Percentiles rank a stretch among this genome's conserved stretches.
These are phyloP conservation scores for Acrobeloides nanus DNA, from an alignment of 2,888 invertebrate genomes.

Conservation along the genomic window DNA sequence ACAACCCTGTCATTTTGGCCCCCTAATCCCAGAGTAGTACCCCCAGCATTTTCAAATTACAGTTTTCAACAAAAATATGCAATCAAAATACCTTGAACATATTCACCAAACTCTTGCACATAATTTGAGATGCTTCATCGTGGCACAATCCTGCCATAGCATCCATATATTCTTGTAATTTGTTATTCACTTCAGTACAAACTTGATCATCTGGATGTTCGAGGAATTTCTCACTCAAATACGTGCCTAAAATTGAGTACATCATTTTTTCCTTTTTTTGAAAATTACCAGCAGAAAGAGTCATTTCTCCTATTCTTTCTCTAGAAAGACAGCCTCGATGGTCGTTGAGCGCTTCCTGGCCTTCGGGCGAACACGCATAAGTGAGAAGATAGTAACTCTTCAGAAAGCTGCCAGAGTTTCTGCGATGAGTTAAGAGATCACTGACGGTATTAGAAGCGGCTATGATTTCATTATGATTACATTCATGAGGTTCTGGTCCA, in stretches of 20 bases:
- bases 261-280: too few species aligned
- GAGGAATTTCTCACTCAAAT: slow-evolving; percentile 50
- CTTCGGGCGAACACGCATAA: slow-evolving; percentile 48
- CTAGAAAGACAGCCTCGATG: slow-evolving; percentile 44
- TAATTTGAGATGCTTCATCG: slow-evolving; percentile 45
- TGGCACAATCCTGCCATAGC: slow-evolving; percentile 46
- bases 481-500: slow-evolving; percentile 40
- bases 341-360: slow-evolving; percentile 44
- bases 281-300: slow-evolving; percentile 39
- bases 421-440: slow-evolving; percentile 49
- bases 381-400: slow-evolving; percentile 51
- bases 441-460: slow-evolving; percentile 41
- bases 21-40: too few species aligned
- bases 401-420: slow-evolving; percentile 49
- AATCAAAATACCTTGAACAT: slow-evolving; percentile 52
- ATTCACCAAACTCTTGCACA: slow-evolving; percentile 45
- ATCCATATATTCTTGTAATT: slow-evolving; percentile 43
- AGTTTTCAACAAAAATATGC: too few species aligned
- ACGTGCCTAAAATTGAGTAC: slow-evolving; percentile 40
- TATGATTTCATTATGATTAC: slow-evolving; percentile 48
- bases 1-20: too few species aligned
- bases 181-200: slow-evolving; percentile 34
- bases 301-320: slow-evolving; percentile 52
- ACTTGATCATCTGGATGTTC: slow-evolving; percentile 43
- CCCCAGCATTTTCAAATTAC: too few species aligned